These are phyloP conservation scores for Cardiocondyla obscurior DNA, from an alignment of 1,140 invertebrate species.

Conservation along the genomic window DNA sequence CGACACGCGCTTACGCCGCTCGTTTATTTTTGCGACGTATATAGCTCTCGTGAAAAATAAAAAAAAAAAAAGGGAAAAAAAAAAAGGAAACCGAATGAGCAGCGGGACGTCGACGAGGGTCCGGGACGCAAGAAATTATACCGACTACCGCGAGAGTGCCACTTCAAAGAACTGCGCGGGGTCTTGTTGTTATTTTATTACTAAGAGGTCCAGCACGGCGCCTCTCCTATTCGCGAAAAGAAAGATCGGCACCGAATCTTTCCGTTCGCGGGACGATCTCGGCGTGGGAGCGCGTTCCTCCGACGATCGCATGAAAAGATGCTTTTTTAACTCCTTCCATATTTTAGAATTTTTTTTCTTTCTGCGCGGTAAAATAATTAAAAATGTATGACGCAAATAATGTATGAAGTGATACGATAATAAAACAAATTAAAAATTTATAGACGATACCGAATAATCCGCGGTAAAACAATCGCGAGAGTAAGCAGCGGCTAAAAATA, in stretches of 20 bases:
- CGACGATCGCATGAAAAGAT: constrained; percentile 47
- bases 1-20: constrained; percentile 61
- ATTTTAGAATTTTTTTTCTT: not conserved
- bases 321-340: not conserved
- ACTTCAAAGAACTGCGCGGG: constrained; percentile 51
- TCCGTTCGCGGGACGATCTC: not conserved
- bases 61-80: constrained; percentile 30
- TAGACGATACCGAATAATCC: not conserved
- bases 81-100: constrained; percentile 29
- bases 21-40: constrained; percentile 76
- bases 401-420: too few relatives aligned
- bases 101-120: constrained; percentile 53
- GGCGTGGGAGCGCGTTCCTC: not conserved
- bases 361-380: not conserved
- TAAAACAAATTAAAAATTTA: not conserved
- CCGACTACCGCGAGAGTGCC: constrained; percentile 50
- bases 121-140: constrained; percentile 63
- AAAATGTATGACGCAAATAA: not conserved
- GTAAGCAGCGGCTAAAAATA: not conserved
- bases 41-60: constrained; percentile 34
- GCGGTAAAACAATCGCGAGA: not conserved
- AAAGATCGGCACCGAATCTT: constrained; percentile 63
- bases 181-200: constrained; percentile 71
- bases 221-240: constrained; percentile 49
- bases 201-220: constrained; percentile 17